A percentile compares a stretch with the other conserved stretches of the same genome.
Evolutionary conservation across 2,888 invertebrate species (phyloP).

Genomic region (Lobophora halterata): DNA sequence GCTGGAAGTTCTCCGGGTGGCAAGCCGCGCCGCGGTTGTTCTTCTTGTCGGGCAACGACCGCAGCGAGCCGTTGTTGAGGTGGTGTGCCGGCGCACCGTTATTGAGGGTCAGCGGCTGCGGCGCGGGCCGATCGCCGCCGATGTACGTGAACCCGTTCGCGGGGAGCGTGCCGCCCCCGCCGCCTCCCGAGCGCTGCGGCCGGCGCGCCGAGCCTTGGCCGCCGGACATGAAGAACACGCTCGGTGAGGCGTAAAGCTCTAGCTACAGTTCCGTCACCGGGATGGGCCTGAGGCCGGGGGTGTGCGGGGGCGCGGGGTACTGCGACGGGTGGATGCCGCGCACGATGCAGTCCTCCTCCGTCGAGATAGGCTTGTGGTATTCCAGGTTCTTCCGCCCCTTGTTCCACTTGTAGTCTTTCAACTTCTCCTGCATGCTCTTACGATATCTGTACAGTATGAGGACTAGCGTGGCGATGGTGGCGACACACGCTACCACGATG

Average conservation of each 20-base stretch:
- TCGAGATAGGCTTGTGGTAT: constrained; percentile 93
- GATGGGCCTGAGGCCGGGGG: constrained; percentile 83
- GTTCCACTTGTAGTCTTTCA: constrained; percentile 92
- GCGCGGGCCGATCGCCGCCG: constrained; percentile 83
- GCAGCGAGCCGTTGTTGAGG: constrained; percentile 76
- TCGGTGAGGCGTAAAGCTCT: constrained; percentile 95
- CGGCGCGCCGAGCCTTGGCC: constrained; percentile 76
- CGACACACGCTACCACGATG: constrained; percentile 86
- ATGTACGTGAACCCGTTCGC: constrained; percentile 89
- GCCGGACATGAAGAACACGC: constrained; percentile 88
- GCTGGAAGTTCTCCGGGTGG: constrained; percentile 76
- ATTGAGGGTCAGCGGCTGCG: constrained; percentile 70
- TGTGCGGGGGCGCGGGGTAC: constrained; percentile 74
- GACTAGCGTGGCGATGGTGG: constrained; percentile 85
- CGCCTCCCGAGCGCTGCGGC: constrained; percentile 76
- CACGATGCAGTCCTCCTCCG: constrained; percentile 91
- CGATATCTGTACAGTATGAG: constrained; percentile 90
- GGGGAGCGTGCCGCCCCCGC: constrained; percentile 81
- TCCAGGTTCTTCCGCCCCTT: constrained; percentile 91
- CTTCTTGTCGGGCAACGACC: constrained; percentile 73
- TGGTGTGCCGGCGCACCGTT: constrained; percentile 75
- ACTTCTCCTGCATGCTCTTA: constrained; percentile 88
- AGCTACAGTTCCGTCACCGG: constrained; percentile 97
- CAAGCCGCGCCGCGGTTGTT: constrained; percentile 69
- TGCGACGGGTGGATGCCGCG: constrained; percentile 82